These are phyloP conservation scores for Jacana jacana DNA, from an alignment of 2,113 vertebrate genomes.

Conservation along the genomic window DNA sequence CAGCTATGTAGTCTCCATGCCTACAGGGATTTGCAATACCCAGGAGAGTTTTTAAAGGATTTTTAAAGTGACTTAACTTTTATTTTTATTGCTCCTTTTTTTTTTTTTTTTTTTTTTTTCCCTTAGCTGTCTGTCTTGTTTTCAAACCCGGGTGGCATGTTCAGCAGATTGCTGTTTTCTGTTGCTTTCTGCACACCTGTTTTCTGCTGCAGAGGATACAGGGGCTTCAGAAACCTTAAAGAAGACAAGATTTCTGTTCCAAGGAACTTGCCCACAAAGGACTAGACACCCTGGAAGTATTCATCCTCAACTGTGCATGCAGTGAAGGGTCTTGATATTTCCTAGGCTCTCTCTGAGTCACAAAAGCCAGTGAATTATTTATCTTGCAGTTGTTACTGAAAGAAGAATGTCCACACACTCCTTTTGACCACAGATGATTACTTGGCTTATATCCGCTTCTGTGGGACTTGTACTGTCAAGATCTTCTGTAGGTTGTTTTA, in stretches of 20 bases:
- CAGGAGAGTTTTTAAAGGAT: background rate
- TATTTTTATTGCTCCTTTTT: background rate
- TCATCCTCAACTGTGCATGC: background rate
- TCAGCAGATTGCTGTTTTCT: background rate
- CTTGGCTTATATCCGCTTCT: background rate
- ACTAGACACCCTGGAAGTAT: background rate
- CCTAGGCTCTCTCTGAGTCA: background rate
- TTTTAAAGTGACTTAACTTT: background rate
- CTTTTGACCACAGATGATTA: background rate
- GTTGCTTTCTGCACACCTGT: background rate
- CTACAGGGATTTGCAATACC: slow-evolving; percentile 28
- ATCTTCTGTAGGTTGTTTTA: background rate
- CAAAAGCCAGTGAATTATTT: background rate
- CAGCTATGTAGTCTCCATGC: background rate
- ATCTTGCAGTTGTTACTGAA: background rate
- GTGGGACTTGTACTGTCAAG: background rate
- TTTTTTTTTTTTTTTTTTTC: background rate
- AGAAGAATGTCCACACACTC: background rate
- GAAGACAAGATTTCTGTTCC: background rate
- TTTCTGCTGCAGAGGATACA: background rate
- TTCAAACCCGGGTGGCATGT: background rate
- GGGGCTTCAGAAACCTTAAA: background rate
- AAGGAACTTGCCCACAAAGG: background rate
- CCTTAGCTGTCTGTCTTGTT: background rate
- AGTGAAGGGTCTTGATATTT: background rate